Percentiles rank a stretch among this genome's conserved stretches.
Conservation (phyloP, 2,888 invertebrate species). For the Agrotis segetum region DNA sequence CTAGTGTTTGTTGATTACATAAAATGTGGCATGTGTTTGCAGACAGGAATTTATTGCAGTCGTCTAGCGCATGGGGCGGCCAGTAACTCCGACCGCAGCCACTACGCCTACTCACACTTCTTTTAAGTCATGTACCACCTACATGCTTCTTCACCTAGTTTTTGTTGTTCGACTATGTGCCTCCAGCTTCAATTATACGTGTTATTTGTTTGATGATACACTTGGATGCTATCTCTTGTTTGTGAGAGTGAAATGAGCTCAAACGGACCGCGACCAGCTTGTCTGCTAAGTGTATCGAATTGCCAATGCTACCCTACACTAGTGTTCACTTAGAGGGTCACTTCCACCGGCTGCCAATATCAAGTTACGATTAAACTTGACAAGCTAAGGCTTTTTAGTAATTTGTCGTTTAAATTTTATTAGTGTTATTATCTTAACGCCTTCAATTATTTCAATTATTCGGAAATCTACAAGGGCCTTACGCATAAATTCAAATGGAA, state of each 20-base stretch:
- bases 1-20: constrained; percentile 50
- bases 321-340: constrained; percentile 40
- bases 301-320: constrained; percentile 58
- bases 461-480: constrained; percentile 8
- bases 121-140: constrained; percentile 62
- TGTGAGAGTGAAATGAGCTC: constrained; percentile 49
- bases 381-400: constrained; percentile 18
- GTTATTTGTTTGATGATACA: constrained; percentile 21
- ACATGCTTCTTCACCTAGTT: constrained; percentile 65
- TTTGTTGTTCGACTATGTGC: constrained; percentile 50
- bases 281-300: constrained; percentile 60
- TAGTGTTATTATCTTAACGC: constrained; percentile 15
- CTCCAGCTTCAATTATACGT: constrained; percentile 22
- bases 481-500: constrained; percentile 19
- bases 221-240: constrained; percentile 26
- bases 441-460: constrained; percentile 17
- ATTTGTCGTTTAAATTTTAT: constrained; percentile 23
- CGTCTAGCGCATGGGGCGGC: constrained; percentile 61
- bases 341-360: constrained; percentile 50
- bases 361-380: constrained; percentile 40
- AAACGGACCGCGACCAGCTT: constrained; percentile 38
- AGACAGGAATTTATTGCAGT: constrained; percentile 62
- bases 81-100: constrained; percentile 50
- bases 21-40: constrained; percentile 61
- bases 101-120: constrained; percentile 65